Evolutionary conservation across 2,888 invertebrate species (phyloP), one percentile per base, ranked within the genome.

Genomic region (Lasiommata megera): DNA sequence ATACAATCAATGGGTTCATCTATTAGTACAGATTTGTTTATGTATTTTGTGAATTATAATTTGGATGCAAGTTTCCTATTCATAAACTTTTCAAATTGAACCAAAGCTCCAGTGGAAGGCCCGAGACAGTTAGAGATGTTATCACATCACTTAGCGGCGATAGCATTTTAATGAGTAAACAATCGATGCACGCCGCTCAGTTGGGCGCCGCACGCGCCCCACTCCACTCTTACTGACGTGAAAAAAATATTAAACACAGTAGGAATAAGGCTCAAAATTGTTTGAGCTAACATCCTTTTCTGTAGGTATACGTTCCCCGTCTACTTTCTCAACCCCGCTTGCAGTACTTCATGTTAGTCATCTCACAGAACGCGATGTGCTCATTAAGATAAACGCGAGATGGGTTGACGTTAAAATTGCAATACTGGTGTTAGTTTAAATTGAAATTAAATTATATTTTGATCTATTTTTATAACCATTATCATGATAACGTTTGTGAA

Each of bases 151-250:
- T 82, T 80, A 79, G 79, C 84, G 76, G 84, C 79, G 88, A 88
- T 87, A 88, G 84, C 77, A 86, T 88, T 88, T 88, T 90, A 90
- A 90, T 90, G 90, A 90, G 89, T 89, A 90, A 90, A 90, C 90
- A 90, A 90, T 90, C 88, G 89, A 87, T 86, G 87, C 89, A 88
- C 88, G 90, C 79, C 76, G 82, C 90, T 58, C 89, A 56, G 85
- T 72, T 79, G 89, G 89, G 72, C 70, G 88, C 85, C 89, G 86
- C 89, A 87, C 89, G 64, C 65, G 66, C 64, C 56, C 56, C 64
- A 48, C 56, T 51, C 17, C 50, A 12, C 12, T 12, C 41, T 6
- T 17, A 0, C 43, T 8, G 11, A 34, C 18, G 14, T 6, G 5
- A 62, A 52, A 47, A 37, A 47, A 48, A 11, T 2, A 16, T 17